A percentile compares a stretch with the other conserved stretches of the same genome.
Evolutionary conservation across 2,113 vertebrate species (phyloP).

Genomic region (Nannospalax galili): DNA sequence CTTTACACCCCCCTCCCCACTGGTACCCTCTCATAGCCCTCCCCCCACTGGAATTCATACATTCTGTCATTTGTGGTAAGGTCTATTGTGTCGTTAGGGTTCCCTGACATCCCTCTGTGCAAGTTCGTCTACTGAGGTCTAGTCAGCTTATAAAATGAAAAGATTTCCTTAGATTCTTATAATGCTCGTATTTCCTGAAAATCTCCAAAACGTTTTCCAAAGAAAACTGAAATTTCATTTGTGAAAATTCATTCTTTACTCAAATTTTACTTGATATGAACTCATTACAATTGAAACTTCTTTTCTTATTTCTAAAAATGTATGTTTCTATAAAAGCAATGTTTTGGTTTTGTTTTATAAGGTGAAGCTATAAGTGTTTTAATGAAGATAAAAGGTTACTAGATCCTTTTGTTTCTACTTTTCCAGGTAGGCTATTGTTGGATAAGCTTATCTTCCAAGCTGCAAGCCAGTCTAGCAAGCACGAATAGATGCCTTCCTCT

Average conservation of each 20-base stretch:
- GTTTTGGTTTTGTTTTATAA: neutral
- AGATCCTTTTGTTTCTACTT: neutral
- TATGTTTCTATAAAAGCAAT: neutral
- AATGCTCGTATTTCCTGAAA: neutral
- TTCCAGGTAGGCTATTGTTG: neutral
- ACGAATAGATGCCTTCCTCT: too few species aligned
- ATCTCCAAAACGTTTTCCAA: neutral
- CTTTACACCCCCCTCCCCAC: too few species aligned
- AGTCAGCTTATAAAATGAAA: neutral
- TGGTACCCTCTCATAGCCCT: too few species aligned
- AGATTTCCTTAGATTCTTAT: neutral
- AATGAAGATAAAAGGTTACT: neutral
- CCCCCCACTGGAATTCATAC: too few species aligned
- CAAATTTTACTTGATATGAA: neutral
- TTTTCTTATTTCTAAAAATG: conserved; percentile 12
- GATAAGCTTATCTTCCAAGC: too few species aligned
- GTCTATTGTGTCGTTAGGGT: too few species aligned
- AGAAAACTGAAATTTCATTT: neutral
- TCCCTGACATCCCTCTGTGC: too few species aligned
- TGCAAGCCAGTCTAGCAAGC: too few species aligned
- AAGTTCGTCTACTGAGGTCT: too few species aligned
- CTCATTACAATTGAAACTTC: neutral
- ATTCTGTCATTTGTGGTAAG: too few species aligned
- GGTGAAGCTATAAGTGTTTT: neutral
- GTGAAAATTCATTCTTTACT: neutral